phyloP scores from a whole-genome alignment of 2,113 vertebrate genomes.

The Myotis lucifugus region DNA sequence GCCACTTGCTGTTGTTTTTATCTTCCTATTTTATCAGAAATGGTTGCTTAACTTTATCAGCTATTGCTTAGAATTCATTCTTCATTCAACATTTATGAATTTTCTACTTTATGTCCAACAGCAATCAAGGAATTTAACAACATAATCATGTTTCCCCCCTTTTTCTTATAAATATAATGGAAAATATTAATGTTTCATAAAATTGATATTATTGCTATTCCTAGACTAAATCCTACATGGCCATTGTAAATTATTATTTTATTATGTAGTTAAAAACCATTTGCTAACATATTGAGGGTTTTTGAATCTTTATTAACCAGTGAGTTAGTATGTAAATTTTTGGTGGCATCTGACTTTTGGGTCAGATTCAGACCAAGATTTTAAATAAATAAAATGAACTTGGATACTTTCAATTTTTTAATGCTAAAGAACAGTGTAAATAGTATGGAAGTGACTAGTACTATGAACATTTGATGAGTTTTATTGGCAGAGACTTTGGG shows the following conservation, averaged over 20 bases:
- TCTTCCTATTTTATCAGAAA: background rate
- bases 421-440: background rate
- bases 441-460: background rate
- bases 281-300: background rate
- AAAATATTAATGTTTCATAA: background rate
- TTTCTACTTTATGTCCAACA: background rate
- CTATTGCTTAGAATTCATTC: background rate
- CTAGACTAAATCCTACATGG: background rate
- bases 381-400: conserved; percentile 4
- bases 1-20: background rate
- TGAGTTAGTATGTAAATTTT: background rate
- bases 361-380: background rate
- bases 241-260: background rate
- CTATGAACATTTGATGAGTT: background rate
- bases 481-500: background rate
- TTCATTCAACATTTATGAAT: background rate
- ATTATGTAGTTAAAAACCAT: background rate
- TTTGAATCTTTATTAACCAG: background rate
- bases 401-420: background rate
- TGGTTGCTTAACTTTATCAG: background rate
- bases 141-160: background rate
- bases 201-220: background rate
- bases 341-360: background rate
- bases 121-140: background rate
- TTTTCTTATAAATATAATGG: background rate